These are phyloP conservation scores for Leptoclinus maculatus DNA, from an alignment of 2,797 vertebrate genomes.

Conservation along the genomic window DNA sequence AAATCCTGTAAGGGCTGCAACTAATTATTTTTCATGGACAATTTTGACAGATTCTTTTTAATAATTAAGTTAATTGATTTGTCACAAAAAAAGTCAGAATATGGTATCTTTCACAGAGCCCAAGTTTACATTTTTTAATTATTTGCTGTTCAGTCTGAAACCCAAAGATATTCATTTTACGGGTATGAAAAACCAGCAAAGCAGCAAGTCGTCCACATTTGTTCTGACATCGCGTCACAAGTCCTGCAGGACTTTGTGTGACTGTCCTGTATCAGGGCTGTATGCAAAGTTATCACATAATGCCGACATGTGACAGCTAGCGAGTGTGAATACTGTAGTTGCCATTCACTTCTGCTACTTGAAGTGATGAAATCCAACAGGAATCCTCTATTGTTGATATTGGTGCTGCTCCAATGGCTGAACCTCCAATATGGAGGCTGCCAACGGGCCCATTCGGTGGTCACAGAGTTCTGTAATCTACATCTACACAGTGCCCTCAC, in stretches of 20 bases:
- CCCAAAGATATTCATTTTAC: not conserved
- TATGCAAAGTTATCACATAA: not conserved
- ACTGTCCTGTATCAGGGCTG: not conserved
- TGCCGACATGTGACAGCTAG: not conserved
- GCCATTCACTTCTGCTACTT: not conserved
- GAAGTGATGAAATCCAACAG: not conserved
- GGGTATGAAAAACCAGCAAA: not conserved
- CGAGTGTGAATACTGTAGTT: not conserved
- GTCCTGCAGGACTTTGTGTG: not conserved
- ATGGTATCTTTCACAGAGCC: not conserved
- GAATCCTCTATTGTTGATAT: not conserved
- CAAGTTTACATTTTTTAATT: not conserved
- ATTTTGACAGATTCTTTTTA: not conserved
- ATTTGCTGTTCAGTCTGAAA: not conserved
- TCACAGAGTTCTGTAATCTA: not conserved
- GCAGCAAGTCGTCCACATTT: not conserved
- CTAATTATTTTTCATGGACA: not conserved
- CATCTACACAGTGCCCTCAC: not conserved
- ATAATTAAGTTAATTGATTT: not conserved
- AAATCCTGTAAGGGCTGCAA: not conserved
- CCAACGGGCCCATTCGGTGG: not conserved
- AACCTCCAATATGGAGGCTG: not conserved
- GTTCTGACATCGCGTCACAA: not conserved
- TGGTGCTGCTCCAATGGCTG: not conserved
- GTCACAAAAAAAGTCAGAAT: not conserved